These are phyloP conservation scores for Danio aesculapii DNA, from an alignment of 2,797 vertebrate species.

Conservation along the genomic window DNA sequence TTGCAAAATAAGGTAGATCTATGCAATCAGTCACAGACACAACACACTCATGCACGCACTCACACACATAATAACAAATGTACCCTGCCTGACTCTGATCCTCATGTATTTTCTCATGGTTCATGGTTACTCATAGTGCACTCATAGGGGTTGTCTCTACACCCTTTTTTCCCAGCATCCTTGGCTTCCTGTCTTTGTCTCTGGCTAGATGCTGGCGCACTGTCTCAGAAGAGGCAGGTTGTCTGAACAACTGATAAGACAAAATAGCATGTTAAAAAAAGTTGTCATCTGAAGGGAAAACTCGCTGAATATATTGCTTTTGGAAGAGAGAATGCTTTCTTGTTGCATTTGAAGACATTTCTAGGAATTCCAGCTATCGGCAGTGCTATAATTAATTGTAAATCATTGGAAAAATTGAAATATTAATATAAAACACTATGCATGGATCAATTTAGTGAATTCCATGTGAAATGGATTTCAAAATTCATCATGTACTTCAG, in stretches of 20 bases:
- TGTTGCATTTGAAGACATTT: not conserved
- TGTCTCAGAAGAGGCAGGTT: constrained; percentile 11
- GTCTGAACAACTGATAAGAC: constrained; percentile 1
- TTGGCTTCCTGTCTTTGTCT: constrained; percentile 21
- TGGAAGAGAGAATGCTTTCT: not conserved
- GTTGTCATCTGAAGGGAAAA: not conserved
- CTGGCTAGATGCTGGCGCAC: not conserved
- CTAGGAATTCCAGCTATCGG: not conserved
- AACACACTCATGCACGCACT: constrained; percentile 15
- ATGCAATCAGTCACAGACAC: constrained; percentile 35
- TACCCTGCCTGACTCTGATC: not conserved
- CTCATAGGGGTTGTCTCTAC: constrained; percentile 43
- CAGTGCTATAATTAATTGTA: not conserved
- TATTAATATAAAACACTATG: too few species aligned
- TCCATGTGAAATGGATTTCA: too few species aligned
- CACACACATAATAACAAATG: not conserved
- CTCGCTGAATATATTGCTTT: not conserved
- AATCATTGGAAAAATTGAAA: not conserved
- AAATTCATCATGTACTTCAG: too few species aligned
- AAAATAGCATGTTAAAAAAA: not conserved
- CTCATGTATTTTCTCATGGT: not conserved
- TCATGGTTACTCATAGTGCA: constrained; percentile 28
- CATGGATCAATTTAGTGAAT: too few species aligned
- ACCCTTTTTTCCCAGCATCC: constrained; percentile 11
- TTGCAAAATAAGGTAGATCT: constrained; percentile 4